Evolutionary conservation across 2,797 vertebrate genomes (phyloP), one percentile per base, ranked within the genome.

Genomic region (Diglossa cyanea): DNA sequence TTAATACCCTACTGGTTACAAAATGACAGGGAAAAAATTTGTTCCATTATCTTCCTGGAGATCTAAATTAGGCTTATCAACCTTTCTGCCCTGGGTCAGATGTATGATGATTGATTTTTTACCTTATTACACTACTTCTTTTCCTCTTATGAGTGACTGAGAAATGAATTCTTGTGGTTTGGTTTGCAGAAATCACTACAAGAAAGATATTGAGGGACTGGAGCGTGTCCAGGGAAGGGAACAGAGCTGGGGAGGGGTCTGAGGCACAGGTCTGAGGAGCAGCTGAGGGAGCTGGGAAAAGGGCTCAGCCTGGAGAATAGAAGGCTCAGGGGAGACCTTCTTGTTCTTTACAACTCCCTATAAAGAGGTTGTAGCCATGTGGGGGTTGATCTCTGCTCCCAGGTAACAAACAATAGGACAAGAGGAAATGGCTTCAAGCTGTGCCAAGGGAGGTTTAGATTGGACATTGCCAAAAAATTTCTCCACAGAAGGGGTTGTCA

Each of bases 301-400:
- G 12, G 12, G 15, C 13, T 55, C 26, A 62, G 9, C 2, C 9
- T 62, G 48, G 37, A 8, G 19, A 57, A 50, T 55, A 55, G 9
- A 16, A 82, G 20, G 17, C 30, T 88, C 20, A 25, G 13, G 6
- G 9, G 7, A 4, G 1, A 39, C 7, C 1, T 55, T 55, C 21
- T 33, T 1, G 21, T 1, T 37, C 26, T 33, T 0, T 1, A 50
- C 9, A n/a, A 13, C 6, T 37, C 23, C 31, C 18, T 28, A 0
- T 25, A 13, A 57, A 11, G 15, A 39, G 11, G 11, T 9, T 81
- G 17, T 12, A 37, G 7, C 5, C 42, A 21, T 0, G 0, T 15
- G 6, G 5, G 17, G 5, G 2, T 24, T 0, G 0, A 7, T n/a
- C 11, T 76, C 23, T 76, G 9, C 19, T 82, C n/a, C 13, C 17